A percentile compares a stretch with the other conserved stretches of the same genome.
phyloP scores from a whole-genome alignment of 2,113 vertebrate genomes.

The Neodon shergylaensis region DNA sequence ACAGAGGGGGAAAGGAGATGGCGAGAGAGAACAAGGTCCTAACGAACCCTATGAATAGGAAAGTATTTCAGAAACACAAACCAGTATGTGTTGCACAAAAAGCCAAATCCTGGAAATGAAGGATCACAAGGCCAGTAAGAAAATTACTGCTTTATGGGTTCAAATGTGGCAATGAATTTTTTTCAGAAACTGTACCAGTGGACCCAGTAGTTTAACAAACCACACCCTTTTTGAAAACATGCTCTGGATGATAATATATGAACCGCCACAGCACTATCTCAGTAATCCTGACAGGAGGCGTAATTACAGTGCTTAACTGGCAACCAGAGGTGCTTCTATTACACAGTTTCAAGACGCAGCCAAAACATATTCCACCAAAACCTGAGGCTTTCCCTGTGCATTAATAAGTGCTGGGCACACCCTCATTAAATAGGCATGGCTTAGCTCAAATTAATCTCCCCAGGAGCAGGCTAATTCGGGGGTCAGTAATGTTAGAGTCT shows the following conservation, averaged over 20 bases:
- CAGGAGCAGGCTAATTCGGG: conserved; percentile 63
- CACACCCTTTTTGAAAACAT: conserved; percentile 56
- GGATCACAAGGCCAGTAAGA: neutral
- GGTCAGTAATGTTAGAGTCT: conserved; percentile 52
- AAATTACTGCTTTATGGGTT: conserved; percentile 25
- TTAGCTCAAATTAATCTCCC: conserved; percentile 66
- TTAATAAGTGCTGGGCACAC: conserved; percentile 52
- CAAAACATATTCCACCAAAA: conserved; percentile 58
- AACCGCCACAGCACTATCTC: conserved; percentile 53
- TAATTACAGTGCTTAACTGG: conserved; percentile 55
- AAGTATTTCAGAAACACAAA: conserved; percentile 44
- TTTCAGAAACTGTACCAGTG: conserved; percentile 45
- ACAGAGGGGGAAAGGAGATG: neutral
- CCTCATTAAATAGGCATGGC: conserved; percentile 2
- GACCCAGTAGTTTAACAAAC: conserved; percentile 34
- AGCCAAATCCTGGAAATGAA: conserved; percentile 32
- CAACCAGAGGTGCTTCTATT: conserved; percentile 10
- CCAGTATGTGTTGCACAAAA: neutral
- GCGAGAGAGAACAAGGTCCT: neutral
- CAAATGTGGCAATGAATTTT: neutral
- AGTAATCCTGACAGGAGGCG: conserved; percentile 51
- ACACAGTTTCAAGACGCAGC: neutral
- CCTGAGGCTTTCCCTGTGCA: conserved; percentile 18
- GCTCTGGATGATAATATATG: conserved; percentile 35
- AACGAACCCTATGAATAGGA: neutral